Conservation (phyloP, 1,140 invertebrate species). For the Tenebrio molitor region DNA sequence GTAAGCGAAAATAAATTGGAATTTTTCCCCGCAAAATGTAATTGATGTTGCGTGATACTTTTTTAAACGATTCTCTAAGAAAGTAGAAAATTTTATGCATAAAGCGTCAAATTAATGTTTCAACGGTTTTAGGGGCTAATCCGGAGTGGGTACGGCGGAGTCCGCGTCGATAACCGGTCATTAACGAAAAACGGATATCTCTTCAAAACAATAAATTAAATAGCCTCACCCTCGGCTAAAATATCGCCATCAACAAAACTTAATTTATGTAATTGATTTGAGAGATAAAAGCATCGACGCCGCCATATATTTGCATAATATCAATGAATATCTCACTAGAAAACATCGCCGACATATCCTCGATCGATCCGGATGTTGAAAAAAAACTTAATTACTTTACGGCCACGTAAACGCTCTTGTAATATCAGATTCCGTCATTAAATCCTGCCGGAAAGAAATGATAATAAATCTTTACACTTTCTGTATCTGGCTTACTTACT, state of each 20-base stretch:
- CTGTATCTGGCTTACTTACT: constrained; percentile 58
- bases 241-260: constrained; percentile 27
- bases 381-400: constrained; percentile 9
- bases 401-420: not conserved
- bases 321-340: constrained; percentile 18
- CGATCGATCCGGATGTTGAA: not conserved
- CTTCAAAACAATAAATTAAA: constrained; percentile 33
- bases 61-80: constrained; percentile 37
- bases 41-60: constrained; percentile 37
- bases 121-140: not conserved
- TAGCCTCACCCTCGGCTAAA: constrained; percentile 1
- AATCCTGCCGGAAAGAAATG: constrained; percentile 61
- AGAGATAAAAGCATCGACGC: constrained; percentile 25
- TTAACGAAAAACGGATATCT: constrained; percentile 3
- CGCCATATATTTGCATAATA: constrained; percentile 21
- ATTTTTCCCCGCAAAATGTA: constrained; percentile 31
- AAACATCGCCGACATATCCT: constrained; percentile 1
- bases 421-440: constrained; percentile 46
- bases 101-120: constrained; percentile 6
- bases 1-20: constrained; percentile 39
- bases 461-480: constrained; percentile 64
- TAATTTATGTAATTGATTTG: constrained; percentile 38
- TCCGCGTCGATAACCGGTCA: not conserved
- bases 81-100: constrained; percentile 17
- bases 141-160: not conserved